Percentiles rank a stretch among this genome's conserved stretches.
Conservation (phyloP, 2,888 invertebrate genomes). For the Cheilosia vulpina region DNA sequence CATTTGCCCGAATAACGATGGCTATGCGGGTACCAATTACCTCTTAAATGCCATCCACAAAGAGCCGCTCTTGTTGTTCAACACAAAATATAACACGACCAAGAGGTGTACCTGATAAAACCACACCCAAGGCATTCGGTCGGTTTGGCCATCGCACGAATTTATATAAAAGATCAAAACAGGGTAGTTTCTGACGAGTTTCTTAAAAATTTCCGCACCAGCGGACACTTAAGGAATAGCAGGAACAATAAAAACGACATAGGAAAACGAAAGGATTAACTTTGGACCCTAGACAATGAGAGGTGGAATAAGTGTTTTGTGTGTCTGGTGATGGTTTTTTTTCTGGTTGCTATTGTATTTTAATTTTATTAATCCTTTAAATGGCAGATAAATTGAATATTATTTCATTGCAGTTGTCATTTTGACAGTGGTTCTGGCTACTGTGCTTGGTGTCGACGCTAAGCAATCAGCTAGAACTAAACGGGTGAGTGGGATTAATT, state of each 20-base stretch:
- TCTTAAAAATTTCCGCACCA: conserved; percentile 50
- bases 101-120: conserved; percentile 43
- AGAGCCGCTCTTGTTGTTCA: conserved; percentile 63
- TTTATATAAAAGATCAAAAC: conserved; percentile 65
- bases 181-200: conserved; percentile 44
- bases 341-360: not conserved
- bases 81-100: conserved; percentile 40
- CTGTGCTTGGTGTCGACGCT: conserved; percentile 48
- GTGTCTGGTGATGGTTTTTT: not conserved
- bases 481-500: conserved; percentile 41
- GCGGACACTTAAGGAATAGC: conserved; percentile 40
- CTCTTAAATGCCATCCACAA: conserved; percentile 57
- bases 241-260: conserved; percentile 24
- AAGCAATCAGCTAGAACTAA: conserved; percentile 28
- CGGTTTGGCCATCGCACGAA: conserved; percentile 2
- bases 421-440: conserved; percentile 54
- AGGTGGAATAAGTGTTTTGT: conserved; percentile 39
- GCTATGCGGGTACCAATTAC: conserved; percentile 29
- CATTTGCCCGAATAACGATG: conserved; percentile 7
- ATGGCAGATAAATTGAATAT: not conserved
- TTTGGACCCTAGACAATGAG: conserved; percentile 60
- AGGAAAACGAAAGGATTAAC: conserved; percentile 34
- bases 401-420: conserved; percentile 62
- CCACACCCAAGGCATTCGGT: conserved; percentile 44
- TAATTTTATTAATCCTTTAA: not conserved